Base-by-base conservation (phyloP, 2,113 vertebrate genomes). In the Verasper variegatus region DNA sequence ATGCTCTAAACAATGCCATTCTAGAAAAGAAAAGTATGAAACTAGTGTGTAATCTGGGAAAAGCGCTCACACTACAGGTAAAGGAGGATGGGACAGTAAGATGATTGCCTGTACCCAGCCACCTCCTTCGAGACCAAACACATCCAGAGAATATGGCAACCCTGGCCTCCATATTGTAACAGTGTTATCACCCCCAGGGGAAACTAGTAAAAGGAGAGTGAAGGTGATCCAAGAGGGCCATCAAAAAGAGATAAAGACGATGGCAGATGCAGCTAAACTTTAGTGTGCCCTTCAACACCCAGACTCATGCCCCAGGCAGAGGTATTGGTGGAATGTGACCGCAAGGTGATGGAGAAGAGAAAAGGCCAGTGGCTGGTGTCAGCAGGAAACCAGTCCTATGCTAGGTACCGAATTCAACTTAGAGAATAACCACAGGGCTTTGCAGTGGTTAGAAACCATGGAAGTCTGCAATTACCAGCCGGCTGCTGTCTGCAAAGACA, bases 201-300 rank as follows among this genome's bases (percentile, higher is more conserved):
- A 58, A 68, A 58, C 60, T 18, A 31, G 64, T 72, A 76, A 68
- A 74, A 74, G 68, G 56, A 78, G 71, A 78, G 60, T 68, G 74
- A 85, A 72, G 74, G 78, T 82, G 65, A 66, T 67, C 66, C 31
- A 51, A 54, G 74, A 72, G 88, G 80, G 84, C 84, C 82, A 85
- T 84, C 85, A 77, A 79, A 68, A 85, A 85, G 62, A 76, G 70
- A 88, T 86, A 80, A 86, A 73, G 58, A 82, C 40, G 40, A 68
- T 75, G 54, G 66, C 75, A 75, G 79, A 65, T 69, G 73, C 71
- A 80, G 67, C 74, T 71, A 83, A 86, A 82, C 71, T 85, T 84
- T 62, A 76, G 71, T 60, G 76, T 82, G 79, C 71, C 82, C 83
- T 86, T 86, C 83, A 81, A 71, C 76, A 70, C 54, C 24, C 70